Evolutionary conservation across 2,113 vertebrate genomes (phyloP).

Genomic region (Ictalurus punctatus): DNA sequence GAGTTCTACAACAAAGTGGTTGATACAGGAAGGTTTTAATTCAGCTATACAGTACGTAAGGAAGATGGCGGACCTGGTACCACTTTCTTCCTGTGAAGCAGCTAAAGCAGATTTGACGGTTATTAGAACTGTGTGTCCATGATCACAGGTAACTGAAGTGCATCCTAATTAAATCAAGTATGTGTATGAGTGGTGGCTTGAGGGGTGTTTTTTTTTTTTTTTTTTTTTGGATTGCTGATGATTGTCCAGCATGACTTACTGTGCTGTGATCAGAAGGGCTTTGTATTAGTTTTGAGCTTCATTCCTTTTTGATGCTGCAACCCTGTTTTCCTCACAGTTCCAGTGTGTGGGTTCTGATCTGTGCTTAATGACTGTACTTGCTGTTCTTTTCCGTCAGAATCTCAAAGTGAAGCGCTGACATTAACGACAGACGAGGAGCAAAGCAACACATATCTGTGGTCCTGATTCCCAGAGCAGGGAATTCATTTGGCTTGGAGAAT

Average conservation of each 20-base stretch:
- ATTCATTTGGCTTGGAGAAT: constrained; percentile 20
- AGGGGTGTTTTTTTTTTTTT: not conserved
- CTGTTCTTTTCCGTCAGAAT: constrained; percentile 21
- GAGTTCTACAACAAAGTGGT: not conserved
- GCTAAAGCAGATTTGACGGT: not conserved
- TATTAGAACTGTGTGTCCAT: not conserved
- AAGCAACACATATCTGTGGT: not conserved
- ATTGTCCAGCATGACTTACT: constrained; percentile 27
- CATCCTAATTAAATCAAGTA: not conserved
- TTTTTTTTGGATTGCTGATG: not conserved
- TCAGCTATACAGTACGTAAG: not conserved
- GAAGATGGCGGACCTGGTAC: not conserved
- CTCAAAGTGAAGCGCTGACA: not conserved
- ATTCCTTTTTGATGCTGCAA: constrained; percentile 31
- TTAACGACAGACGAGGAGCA: not conserved
- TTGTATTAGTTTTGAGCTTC: constrained; percentile 36
- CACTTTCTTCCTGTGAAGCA: not conserved
- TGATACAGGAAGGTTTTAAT: not conserved
- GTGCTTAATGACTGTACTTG: constrained; percentile 17
- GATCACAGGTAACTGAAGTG: constrained; percentile 6
- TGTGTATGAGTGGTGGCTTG: not conserved
- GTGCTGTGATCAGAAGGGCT: constrained; percentile 35
- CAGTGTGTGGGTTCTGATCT: constrained; percentile 19
- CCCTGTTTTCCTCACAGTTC: constrained; percentile 26
- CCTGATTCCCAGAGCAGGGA: not conserved